Conservation (phyloP, 2,888 invertebrate genomes). For the Cantharis lateralis region DNA sequence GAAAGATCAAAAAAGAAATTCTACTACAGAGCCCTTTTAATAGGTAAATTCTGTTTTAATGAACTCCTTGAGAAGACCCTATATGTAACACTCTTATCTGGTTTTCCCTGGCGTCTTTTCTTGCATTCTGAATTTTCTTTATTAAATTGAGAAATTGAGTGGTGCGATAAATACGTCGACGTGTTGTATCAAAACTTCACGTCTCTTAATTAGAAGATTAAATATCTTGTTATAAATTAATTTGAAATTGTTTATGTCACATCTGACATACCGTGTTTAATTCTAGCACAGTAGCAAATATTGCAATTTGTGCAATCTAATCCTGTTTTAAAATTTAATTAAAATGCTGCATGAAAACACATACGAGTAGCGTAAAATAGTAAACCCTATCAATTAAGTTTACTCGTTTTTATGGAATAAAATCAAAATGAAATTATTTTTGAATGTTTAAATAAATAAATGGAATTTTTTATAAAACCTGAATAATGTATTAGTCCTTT, state of each 20-base stretch:
- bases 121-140: not conserved
- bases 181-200: not conserved
- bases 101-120: not conserved
- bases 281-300: not conserved
- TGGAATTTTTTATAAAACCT: constrained; percentile 2
- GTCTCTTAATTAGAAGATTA: constrained; percentile 16
- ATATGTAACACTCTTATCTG: not conserved
- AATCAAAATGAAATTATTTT: not conserved
- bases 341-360: constrained; percentile 2
- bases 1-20: too few species aligned
- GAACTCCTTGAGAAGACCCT: not conserved
- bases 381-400: not conserved
- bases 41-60: not conserved
- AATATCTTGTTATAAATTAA: constrained; percentile 25
- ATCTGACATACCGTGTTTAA: constrained; percentile 28
- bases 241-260: constrained; percentile 33
- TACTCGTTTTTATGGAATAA: not conserved
- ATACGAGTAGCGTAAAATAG: not conserved
- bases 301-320: constrained; percentile 8
- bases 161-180: not conserved
- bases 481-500: not conserved
- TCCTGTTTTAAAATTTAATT: constrained; percentile 14
- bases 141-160: not conserved
- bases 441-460: constrained; percentile 2
- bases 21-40: too few species aligned